These are phyloP conservation scores for Clunio marinus DNA, from an alignment of 2,888 invertebrate species.

Conservation along the genomic window DNA sequence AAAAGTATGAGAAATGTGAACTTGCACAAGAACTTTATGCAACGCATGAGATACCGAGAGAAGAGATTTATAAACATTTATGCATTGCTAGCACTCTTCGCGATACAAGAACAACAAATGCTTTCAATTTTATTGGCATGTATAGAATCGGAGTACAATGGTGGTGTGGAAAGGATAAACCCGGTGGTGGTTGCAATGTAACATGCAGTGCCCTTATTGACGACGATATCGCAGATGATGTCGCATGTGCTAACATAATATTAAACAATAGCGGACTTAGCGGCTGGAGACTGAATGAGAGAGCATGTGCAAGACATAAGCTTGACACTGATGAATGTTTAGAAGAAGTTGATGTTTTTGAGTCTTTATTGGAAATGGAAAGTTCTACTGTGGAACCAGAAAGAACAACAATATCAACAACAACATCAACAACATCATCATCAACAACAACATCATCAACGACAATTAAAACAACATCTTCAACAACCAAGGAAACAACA, in stretches of 20 bases:
- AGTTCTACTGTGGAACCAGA: too few species aligned
- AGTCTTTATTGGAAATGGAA: too few species aligned
- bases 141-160: slow-evolving; percentile 8
- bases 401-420: too few species aligned
- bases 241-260: background rate
- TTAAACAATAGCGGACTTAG: background rate
- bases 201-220: slow-evolving; percentile 9
- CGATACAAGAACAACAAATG: background rate
- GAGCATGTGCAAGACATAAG: too few species aligned
- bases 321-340: too few species aligned
- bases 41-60: background rate
- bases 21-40: background rate
- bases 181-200: slow-evolving; percentile 14
- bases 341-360: too few species aligned
- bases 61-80: slow-evolving; percentile 22
- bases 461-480: too few species aligned
- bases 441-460: too few species aligned
- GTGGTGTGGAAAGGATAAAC: slow-evolving; percentile 16
- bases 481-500: too few species aligned
- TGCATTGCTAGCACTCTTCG: background rate
- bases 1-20: background rate
- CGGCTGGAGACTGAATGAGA: background rate
- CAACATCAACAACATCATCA: too few species aligned
- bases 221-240: slow-evolving; percentile 23
- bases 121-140: background rate